Evolutionary conservation across 2,888 invertebrate species (phyloP), one percentile per base, ranked within the genome.

Genomic region (Mythimna pallens): DNA sequence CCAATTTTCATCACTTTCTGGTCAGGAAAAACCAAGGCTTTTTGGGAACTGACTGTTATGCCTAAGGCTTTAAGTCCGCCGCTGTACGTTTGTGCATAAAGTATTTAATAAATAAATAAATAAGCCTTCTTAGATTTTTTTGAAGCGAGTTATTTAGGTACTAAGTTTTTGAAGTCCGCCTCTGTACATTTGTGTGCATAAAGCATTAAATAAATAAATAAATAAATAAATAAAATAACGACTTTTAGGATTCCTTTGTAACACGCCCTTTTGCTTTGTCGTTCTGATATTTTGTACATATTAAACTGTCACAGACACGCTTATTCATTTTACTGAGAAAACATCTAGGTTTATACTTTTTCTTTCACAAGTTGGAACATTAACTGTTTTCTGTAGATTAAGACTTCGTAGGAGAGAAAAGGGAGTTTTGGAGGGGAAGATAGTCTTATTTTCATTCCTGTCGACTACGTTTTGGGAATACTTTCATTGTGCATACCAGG

Each of bases 221-320:
- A n/a, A n/a, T n/a, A n/a, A n/a, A 6, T 47, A 17, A 0, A 14
- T 3, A 52, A 52, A 61, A 69, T 22, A 34, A 62, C 55, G 30
- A 14, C n/a, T 63, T 63, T 43, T 10, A 2, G 34, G 14, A 54
- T 47, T 17, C n/a, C 40, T 22, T 76, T 52, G 57, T 65, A 12
- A 34, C 22, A 65, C 22, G 3, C 9, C 17, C n/a, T 54, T n/a
- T 57, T 50, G 36, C 36, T 22, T 36, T 59, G n/a, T 59, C 12
- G n/a, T 12, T 22, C 54, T 57, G 14, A 30, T 30, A 54, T 55
- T 65, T 17, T 5, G 8, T 36, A 20, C 6, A n/a, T 34, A 43
- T 12, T 47, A 14, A 47, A 34, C 22, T 66, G 22, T 47, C 10
- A 47, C 10, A 30, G 6, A 61, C 67, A 76, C 54, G n/a, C 2